Evolutionary conservation across 2,888 invertebrate species (phyloP), one percentile per base, ranked within the genome.

Genomic region (Agrotis ipsilon): DNA sequence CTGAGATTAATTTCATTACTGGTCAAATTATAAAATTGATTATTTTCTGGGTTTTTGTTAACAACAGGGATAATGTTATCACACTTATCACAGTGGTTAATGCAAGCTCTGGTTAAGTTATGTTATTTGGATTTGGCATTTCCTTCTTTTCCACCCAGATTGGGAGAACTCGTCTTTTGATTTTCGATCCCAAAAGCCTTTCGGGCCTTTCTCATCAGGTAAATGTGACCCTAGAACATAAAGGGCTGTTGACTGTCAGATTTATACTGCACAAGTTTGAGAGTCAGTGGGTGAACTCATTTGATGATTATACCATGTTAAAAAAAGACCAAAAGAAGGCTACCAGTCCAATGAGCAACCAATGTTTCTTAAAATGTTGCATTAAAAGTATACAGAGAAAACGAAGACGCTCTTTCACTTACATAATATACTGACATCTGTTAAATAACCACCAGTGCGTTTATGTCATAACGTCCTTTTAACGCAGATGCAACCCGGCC

Each of bases 391-490:
- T 19, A 14, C 9, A 24, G 5, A 21, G 19, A 14, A n/a, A 59
- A 63, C 21, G 7, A n/a, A 60, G 13, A 16, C 39, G 11, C 24
- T 27, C 27, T 3, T 45, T 7, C 3, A 5, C 27, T 49, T 68
- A 32, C 45, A 9, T 45, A 16, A 64, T 46, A 63, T 21, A 11
- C n/a, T 32, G 65, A 6, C 18, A n/a, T n/a, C 1, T 46, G 21
- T 64, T 45, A 61, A 19, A 60, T 45, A 65, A 32, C 1, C 27
- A 46, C 18, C 18, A 18, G 21, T 14, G 11, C 21, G 48, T 21
- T 63, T 4, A 66, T 66, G 39, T 14, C 39, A 32, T 64, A 49
- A 64, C 21, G 5, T 39, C 14, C n/a, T 48, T 63, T n/a, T 39
- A 43, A n/a, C 13, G 5, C 39, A 67, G 49, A 49, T 51, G 64